Percentiles rank a stretch among this genome's conserved stretches.
Evolutionary conservation across 2,113 vertebrate genomes (phyloP).

Genomic region (Forbesichthys agassizii): DNA sequence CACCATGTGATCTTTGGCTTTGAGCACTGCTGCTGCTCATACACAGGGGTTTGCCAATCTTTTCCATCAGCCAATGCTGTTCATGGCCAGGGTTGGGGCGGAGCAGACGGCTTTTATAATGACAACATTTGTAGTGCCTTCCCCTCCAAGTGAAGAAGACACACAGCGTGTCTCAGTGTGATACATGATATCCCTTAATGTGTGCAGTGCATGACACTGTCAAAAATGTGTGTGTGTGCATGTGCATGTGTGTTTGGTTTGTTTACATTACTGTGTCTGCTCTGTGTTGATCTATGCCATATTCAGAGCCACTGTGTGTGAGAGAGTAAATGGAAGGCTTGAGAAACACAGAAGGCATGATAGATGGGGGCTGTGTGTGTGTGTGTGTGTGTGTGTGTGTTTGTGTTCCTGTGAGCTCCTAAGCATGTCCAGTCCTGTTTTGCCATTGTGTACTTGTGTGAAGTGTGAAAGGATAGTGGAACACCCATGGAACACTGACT

Average conservation of each 20-base stretch:
- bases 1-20: no score
- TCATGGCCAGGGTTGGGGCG: neutral
- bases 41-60: no score
- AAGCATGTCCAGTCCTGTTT: no score
- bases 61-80: no score
- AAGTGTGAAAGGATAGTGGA: no score
- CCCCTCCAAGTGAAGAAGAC: slow-evolving; percentile 36
- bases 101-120: slow-evolving; percentile 22
- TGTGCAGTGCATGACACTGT: slow-evolving; percentile 22
- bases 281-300: slow-evolving; percentile 36
- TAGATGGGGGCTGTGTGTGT: neutral
- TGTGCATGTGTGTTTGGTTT: slow-evolving; percentile 12
- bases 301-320: neutral
- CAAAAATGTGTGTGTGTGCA: slow-evolving; percentile 4
- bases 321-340: neutral
- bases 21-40: no score
- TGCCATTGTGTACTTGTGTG: no score
- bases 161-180: slow-evolving; percentile 24
- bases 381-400: neutral
- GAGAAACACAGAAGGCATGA: neutral
- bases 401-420: no score
- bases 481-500: no score
- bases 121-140: slow-evolving; percentile 28
- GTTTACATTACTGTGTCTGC: slow-evolving; percentile 36
- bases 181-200: slow-evolving; percentile 29